Base-by-base conservation (phyloP, 2,113 vertebrate species). In the Haliaeetus leucogaster region DNA sequence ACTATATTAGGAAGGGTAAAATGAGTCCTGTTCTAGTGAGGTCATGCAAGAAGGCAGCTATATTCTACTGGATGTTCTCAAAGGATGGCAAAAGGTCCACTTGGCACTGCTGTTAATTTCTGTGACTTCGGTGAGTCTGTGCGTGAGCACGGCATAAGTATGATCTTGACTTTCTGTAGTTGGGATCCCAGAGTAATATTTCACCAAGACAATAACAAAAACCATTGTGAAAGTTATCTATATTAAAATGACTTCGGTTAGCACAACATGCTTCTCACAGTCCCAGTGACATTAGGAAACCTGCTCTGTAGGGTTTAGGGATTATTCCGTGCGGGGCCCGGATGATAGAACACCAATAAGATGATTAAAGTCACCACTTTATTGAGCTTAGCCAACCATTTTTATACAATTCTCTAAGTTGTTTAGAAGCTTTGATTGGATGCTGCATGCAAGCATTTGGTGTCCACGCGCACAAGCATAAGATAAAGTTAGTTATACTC, bases 251-350 rank as follows among this genome's bases (percentile, higher is more conserved):
- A 71, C 27, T 86, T 27, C 1, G 0, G 8, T 30, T 67, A 25
- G 16, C 26, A 11, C 20, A 59, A 65, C 0, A 0, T 43, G 21
- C 12, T 89, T 74, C 30, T 83, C 26, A 23, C 1, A 0, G 38
- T 82, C 55, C 71, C 4, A 0, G n/a, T 55, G 43, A 59, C 21
- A 13, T 67, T 38, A 56, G 16, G 61, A 52, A 82, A 47, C 5
- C 13, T 56, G 71, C 59, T 63, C 2, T 38, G 36, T 38, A 38
- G 36, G 36, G 36, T 38, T 9, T 38, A 38, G 36, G 36, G 36
- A 38, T 38, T 38, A 38, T 38, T 38, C 36, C 36, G 9, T 38
- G 9, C 36, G 36, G 36, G 36, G n/a, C 36, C 36, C 36, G 36
- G 36, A 38, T 38, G 36, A 38, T 38, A 38, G 36, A 38, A 38